These are phyloP conservation scores for Cyphomyrus discorhynchus DNA, from an alignment of 2,113 vertebrate genomes.

Conservation along the genomic window DNA sequence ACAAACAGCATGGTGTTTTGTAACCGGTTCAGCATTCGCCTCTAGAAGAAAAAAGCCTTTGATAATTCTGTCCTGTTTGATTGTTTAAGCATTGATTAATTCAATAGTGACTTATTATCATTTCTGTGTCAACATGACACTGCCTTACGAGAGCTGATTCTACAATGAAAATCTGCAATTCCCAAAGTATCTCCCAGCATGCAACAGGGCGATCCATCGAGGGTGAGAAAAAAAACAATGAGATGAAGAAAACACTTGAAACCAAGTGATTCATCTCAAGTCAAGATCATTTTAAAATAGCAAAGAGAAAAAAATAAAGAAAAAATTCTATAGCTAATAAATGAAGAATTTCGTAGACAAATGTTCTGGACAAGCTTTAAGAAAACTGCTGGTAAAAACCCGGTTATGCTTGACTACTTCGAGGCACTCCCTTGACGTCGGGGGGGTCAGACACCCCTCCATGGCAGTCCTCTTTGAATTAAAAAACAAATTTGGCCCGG, in stretches of 20 bases:
- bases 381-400: constrained; percentile 45
- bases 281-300: not conserved
- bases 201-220: not conserved
- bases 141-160: not conserved
- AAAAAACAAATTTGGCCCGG: constrained; percentile 49
- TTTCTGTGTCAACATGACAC: not conserved
- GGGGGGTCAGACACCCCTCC: constrained; percentile 32
- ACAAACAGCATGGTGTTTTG: not conserved
- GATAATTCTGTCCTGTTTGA: not conserved
- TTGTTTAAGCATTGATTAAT: not conserved
- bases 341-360: constrained; percentile 26
- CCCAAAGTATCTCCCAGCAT: not conserved
- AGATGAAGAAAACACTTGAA: not conserved
- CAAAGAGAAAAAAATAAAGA: not conserved
- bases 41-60: not conserved
- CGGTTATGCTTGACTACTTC: constrained; percentile 46
- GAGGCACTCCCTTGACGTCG: constrained; percentile 32
- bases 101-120: not conserved
- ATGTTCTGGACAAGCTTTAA: constrained; percentile 32
- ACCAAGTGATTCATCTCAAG: not conserved
- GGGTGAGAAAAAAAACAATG: not conserved
- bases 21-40: not conserved
- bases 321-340: constrained; percentile 15
- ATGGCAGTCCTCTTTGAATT: constrained; percentile 42
- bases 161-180: not conserved